Evolutionary conservation across 2,888 invertebrate species (phyloP), one percentile per base, ranked within the genome.

Genomic region (Octonoba sinensis): DNA sequence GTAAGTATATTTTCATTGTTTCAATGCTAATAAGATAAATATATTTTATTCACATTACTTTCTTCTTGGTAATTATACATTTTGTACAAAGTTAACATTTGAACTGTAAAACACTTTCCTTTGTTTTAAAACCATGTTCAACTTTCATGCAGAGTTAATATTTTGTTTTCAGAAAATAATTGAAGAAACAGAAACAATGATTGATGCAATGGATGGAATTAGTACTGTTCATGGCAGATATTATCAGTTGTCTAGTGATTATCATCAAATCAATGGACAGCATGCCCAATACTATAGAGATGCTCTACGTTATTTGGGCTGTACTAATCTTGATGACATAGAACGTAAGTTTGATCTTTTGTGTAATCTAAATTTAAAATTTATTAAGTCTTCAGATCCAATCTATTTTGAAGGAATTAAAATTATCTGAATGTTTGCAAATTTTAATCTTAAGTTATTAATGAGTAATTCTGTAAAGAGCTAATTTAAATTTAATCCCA

Each of bases 201-300:
- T 99, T 18, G 96, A 97, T 86, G 93, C 94, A 86, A 93, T 96
- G 0, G 96, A 97, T 87, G 97, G 97, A 36, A 93, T 98, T 3
- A 96, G 96, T 0, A 91, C 95, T 0, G 97, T 98, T 0, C 98
- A 99, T 87, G 96, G 96, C 36, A 91, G 96, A 87, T 99, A 96
- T 89, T 99, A 97, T 87, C 93, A 96, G 85, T 90, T 98, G 2
- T 96, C 97, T 4, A 96, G 96, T 1, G 94, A 96, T 86, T 95
- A 97, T 87, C 96, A 97, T 88, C 92, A 94, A 89, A 92, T 93
- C 44, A 85, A 88, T 86, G 96, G 96, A 0, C 94, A 96, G 86
- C 96, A 97, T 90, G 95, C 95, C 0, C 94, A 95, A 86, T 99
- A 98, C 90, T 99, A 99, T 90, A 93, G 96, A 81, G 94, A 97